A percentile compares a stretch with the other conserved stretches of the same genome.
Conservation (phyloP, 2,113 vertebrate species). For the Fregata magnificens region DNA sequence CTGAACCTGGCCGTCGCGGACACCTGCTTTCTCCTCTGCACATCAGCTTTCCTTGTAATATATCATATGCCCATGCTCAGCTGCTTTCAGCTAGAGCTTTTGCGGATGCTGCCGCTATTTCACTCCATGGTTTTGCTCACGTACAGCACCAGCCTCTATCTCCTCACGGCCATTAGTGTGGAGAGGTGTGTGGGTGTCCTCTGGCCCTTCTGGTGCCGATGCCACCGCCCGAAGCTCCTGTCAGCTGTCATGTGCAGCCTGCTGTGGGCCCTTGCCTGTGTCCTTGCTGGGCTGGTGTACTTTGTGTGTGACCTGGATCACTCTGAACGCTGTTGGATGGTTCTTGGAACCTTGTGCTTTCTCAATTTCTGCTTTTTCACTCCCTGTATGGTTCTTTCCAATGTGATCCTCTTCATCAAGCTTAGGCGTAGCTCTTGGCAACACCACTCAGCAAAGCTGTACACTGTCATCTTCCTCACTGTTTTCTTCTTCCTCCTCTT, state of each 20-base stretch:
- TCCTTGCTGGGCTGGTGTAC: not conserved
- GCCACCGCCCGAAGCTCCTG: not conserved
- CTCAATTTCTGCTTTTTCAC: conserved; percentile 14
- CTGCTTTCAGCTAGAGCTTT: not conserved
- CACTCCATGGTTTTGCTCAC: not conserved
- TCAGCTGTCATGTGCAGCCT: not conserved
- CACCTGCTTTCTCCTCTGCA: conserved; percentile 3
- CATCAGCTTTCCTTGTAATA: not conserved
- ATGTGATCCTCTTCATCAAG: not conserved
- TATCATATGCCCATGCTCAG: not conserved
- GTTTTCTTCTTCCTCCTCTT: conserved; percentile 22
- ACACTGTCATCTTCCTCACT: not conserved
- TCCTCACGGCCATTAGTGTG: conserved; percentile 7
- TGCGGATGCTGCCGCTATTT: not conserved
- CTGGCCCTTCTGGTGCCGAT: conserved; percentile 37
- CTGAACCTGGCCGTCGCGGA: not conserved
- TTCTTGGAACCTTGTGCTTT: not conserved
- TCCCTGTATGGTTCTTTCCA: not conserved
- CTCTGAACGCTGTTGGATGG: not conserved
- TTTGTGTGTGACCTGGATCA: not conserved
- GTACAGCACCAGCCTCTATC: not conserved
- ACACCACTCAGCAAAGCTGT: not conserved
- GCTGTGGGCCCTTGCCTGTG: not conserved
- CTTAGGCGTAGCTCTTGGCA: not conserved
- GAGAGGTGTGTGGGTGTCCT: conserved; percentile 23